These are phyloP conservation scores for Nymphalis c-album DNA, from an alignment of 2,888 invertebrate species.

Conservation along the genomic window DNA sequence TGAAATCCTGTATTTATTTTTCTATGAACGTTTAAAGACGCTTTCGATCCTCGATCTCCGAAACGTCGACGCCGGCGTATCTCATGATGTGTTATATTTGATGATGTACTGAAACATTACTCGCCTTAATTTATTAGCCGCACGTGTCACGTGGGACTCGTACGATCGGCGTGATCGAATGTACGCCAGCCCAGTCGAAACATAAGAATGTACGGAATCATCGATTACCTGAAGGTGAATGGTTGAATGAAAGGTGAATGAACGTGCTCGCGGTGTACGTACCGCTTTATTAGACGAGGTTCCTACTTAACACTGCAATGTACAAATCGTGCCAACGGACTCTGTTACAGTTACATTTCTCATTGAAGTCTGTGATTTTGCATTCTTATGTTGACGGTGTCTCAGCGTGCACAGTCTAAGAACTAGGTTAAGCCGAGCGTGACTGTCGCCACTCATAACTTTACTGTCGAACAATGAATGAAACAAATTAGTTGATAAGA, in stretches of 20 bases:
- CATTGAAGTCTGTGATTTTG: slow-evolving; percentile 18
- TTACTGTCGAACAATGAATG: slow-evolving; percentile 30
- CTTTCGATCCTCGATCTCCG: neutral
- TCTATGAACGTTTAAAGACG: neutral
- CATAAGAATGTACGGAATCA: slow-evolving; percentile 15
- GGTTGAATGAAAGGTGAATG: slow-evolving; percentile 17
- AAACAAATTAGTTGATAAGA: slow-evolving; percentile 31
- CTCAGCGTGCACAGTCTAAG: slow-evolving; percentile 4
- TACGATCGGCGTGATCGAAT: neutral
- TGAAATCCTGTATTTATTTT: slow-evolving; percentile 11
- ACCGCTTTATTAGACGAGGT: neutral
- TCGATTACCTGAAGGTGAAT: neutral
- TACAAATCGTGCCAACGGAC: slow-evolving; percentile 11
- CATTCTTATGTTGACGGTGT: slow-evolving; percentile 20
- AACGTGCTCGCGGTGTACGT: neutral
- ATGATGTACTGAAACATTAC: neutral
- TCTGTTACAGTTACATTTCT: neutral
- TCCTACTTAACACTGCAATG: neutral
- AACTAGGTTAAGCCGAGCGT: slow-evolving; percentile 6
- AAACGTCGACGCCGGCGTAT: neutral
- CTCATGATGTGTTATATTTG: neutral
- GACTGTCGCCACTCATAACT: slow-evolving; percentile 6
- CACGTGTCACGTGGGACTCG: neutral
- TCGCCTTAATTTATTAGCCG: neutral
- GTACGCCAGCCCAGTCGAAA: slow-evolving; percentile 6